Evolutionary conservation across 2,797 vertebrate species (phyloP).

Genomic region (Clarias pachynema): DNA sequence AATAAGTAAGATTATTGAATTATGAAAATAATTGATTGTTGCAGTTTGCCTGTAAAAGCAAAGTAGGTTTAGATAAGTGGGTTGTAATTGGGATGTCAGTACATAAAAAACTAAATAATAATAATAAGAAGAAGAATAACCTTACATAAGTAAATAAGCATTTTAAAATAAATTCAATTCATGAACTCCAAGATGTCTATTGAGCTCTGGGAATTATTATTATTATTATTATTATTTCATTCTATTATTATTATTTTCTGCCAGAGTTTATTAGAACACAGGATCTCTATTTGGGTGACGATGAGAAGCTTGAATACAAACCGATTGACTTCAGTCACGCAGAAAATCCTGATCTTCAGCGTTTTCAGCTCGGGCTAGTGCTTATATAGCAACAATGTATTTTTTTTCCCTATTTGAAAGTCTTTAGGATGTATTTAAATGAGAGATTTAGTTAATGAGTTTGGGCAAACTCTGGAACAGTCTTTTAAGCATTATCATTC

Average conservation of each 20-base stretch:
- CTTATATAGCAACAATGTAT: slow-evolving; percentile 85
- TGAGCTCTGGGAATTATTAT: not conserved
- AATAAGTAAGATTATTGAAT: not conserved
- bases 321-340: slow-evolving; percentile 70
- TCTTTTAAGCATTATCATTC: slow-evolving; percentile 99
- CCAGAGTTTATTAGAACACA: slow-evolving; percentile 51
- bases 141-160: not conserved
- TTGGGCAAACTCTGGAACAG: slow-evolving; percentile 99
- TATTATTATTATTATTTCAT: too few species aligned
- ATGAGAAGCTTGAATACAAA: slow-evolving; percentile 55
- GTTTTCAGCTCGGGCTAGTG: slow-evolving; percentile 76
- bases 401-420: slow-evolving; percentile 85
- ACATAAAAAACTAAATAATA: not conserved
- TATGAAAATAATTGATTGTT: not conserved
- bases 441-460: slow-evolving; percentile 97
- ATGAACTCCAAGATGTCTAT: slow-evolving; percentile 23
- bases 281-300: slow-evolving; percentile 44
- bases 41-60: not conserved
- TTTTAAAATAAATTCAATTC: slow-evolving; percentile 12
- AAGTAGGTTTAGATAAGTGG: not conserved
- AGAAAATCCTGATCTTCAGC: slow-evolving; percentile 84
- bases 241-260: slow-evolving; percentile 39
- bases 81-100: not conserved
- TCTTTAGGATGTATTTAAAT: slow-evolving; percentile 95
- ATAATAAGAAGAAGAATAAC: too few species aligned